Conservation (phyloP, 2,888 invertebrate species). For the Chaitophorus viminalis region DNA sequence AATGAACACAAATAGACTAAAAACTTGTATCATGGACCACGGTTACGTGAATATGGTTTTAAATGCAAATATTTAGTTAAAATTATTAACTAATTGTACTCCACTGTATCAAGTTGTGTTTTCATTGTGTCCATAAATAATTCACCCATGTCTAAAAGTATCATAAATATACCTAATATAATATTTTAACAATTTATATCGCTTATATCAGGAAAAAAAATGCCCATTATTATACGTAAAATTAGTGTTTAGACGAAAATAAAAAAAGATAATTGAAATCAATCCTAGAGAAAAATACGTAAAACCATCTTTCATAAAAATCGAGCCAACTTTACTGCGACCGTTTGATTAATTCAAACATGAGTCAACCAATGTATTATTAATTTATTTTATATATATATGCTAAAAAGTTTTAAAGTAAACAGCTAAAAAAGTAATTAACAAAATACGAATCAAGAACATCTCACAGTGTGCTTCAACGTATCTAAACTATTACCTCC, state of each 20-base stretch:
- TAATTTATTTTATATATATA: not conserved
- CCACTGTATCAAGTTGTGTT: not conserved
- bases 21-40: not conserved
- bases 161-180: not conserved
- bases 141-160: not conserved
- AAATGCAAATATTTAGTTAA: not conserved
- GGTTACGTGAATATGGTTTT: not conserved
- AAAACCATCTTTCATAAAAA: not conserved
- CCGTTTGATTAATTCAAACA: conserved; percentile 32
- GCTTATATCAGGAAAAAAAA: too few relatives aligned
- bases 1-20: not conserved
- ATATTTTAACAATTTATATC: not conserved
- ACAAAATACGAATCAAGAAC: conserved; percentile 30
- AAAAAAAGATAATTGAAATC: not conserved
- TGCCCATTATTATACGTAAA: not conserved
- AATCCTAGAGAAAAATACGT: not conserved
- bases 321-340: not conserved
- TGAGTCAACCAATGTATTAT: conserved; percentile 29
- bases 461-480: conserved; percentile 20
- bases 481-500: conserved; percentile 26
- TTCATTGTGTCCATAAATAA: not conserved
- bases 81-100: not conserved
- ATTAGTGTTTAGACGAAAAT: not conserved
- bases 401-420: conserved; percentile 37
- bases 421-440: conserved; percentile 48